Evolutionary conservation across 1,140 invertebrate genomes (phyloP).

Genomic region (Drosophila tsacasi): DNA sequence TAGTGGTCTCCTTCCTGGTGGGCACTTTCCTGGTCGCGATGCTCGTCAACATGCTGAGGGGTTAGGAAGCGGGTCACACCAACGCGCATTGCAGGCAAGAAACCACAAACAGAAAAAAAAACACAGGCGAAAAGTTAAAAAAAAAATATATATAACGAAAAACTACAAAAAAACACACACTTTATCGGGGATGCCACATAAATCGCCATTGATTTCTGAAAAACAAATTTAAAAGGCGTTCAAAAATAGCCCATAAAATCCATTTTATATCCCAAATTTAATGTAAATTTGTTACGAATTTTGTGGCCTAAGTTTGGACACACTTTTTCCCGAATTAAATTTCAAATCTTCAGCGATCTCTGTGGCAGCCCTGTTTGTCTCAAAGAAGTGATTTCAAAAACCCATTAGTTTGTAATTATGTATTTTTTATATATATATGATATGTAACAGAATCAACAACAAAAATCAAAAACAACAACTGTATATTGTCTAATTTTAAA

Average conservation of each 20-base stretch:
- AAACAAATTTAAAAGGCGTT: neutral
- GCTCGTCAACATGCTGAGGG: conserved; percentile 75
- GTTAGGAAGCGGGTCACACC: conserved; percentile 21
- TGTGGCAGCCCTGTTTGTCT: conserved; percentile 42
- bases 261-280: conserved; percentile 18
- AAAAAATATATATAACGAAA: neutral
- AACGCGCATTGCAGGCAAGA: conserved; percentile 9
- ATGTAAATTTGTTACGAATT: neutral
- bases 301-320: neutral
- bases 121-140: conserved; percentile 1
- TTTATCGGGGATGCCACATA: conserved; percentile 33
- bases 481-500: conserved; percentile 66
- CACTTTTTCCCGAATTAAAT: neutral
- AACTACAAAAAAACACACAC: conserved; percentile 29
- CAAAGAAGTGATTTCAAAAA: conserved; percentile 72
- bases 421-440: conserved; percentile 66
- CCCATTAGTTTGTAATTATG: conserved; percentile 69
- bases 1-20: conserved; percentile 82
- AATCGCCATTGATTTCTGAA: neutral
- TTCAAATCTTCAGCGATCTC: neutral
- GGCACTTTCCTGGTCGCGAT: conserved; percentile 79
- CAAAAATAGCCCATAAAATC: neutral
- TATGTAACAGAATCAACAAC: conserved; percentile 49
- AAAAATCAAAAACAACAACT: conserved; percentile 44
- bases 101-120: conserved; percentile 8